These are phyloP conservation scores for Bergia sp. DNA, from an alignment of 92 coral and sea anemone genomes.

Conservation along the genomic window DNA sequence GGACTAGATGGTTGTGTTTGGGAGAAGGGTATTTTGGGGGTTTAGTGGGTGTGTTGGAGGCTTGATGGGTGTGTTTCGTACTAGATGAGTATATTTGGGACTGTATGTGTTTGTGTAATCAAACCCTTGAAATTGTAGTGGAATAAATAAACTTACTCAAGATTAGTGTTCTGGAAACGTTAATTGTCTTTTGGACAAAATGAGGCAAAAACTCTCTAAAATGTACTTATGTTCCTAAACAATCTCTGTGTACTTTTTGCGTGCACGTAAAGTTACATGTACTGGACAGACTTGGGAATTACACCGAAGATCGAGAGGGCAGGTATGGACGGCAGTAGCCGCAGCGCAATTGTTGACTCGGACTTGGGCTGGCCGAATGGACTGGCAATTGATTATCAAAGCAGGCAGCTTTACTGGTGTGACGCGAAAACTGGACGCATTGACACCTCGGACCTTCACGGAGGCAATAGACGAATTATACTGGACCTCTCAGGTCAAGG, in stretches of 20 bases:
- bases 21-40: no score
- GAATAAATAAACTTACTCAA: no score
- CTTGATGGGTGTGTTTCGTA: no score
- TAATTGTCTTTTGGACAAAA: no score
- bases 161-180: no score
- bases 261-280: conserved; percentile 44
- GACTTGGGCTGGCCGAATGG: conserved; percentile 1
- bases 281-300: conserved; percentile 63
- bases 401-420: conserved; percentile 19
- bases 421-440: not conserved
- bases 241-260: not conserved
- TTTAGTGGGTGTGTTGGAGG: no score
- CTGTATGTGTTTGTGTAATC: no score
- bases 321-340: conserved; percentile 38
- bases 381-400: not conserved
- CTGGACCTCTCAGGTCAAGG: not conserved
- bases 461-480: conserved; percentile 6
- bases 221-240: not conserved
- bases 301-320: conserved; percentile 56
- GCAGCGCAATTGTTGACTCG: not conserved
- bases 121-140: no score
- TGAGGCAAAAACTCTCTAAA: no score
- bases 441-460: not conserved
- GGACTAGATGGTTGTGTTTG: no score
- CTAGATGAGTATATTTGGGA: no score